Evolutionary conservation across 2,113 vertebrate species (phyloP).

Genomic region (Xenopus tropicalis): DNA sequence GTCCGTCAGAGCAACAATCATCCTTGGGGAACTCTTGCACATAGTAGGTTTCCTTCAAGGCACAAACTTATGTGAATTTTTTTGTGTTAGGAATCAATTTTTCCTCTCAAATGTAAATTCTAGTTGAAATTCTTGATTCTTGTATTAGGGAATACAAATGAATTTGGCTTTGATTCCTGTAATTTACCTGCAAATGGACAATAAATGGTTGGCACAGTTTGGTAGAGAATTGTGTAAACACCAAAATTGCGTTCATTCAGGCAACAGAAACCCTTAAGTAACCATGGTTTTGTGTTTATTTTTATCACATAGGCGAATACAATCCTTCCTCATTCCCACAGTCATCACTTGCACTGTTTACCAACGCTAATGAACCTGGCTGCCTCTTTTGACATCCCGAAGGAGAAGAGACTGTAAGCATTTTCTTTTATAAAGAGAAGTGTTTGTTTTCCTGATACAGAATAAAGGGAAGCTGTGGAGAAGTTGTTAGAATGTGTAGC

Average conservation of each 20-base stretch:
- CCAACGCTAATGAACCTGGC: slow-evolving; percentile 97
- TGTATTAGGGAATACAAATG: too few species aligned
- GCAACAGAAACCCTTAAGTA: too few species aligned
- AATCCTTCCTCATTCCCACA: slow-evolving; percentile 95
- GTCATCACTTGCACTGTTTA: slow-evolving; percentile 94
- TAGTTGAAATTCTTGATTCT: too few species aligned
- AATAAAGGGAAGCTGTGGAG: too few species aligned
- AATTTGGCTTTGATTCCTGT: too few species aligned
- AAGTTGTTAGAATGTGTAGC: too few species aligned
- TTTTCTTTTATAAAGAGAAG: too few species aligned
- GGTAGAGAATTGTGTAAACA: too few species aligned
- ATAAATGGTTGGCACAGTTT: too few species aligned
- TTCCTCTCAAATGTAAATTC: too few species aligned
- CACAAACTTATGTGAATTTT: background rate
- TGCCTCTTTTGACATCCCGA: slow-evolving; percentile 92
- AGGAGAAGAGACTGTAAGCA: slow-evolving; percentile 93
- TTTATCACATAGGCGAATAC: slow-evolving; percentile 80
- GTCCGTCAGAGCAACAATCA: slow-evolving; percentile 89
- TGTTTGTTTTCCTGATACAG: background rate
- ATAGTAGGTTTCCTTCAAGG: slow-evolving; percentile 71
- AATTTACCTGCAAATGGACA: too few species aligned
- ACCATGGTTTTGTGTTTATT: background rate
- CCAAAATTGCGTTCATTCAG: too few species aligned
- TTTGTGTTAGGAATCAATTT: background rate
- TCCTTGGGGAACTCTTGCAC: slow-evolving; percentile 93